These are phyloP conservation scores for Lottia scabra DNA, from an alignment of 2,888 invertebrate species.

Conservation along the genomic window DNA sequence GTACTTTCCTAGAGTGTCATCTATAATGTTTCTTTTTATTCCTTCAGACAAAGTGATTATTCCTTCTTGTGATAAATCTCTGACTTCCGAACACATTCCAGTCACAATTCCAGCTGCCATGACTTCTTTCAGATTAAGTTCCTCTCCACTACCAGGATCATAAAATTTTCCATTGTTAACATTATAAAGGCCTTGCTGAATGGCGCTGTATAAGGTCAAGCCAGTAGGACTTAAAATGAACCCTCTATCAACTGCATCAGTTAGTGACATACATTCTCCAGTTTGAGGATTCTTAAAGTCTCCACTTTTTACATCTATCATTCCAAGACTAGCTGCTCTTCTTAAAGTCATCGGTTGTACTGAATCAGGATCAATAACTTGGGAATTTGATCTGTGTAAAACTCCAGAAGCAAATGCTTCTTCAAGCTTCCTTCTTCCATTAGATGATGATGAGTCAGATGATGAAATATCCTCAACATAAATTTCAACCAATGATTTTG, in stretches of 20 bases:
- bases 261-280: slow-evolving; percentile 52
- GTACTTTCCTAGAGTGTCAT: slow-evolving; percentile 50
- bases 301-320: slow-evolving; percentile 59
- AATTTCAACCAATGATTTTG: slow-evolving; percentile 52
- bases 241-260: slow-evolving; percentile 56
- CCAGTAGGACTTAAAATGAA: slow-evolving; percentile 60
- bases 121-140: slow-evolving; percentile 66
- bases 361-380: slow-evolving; percentile 62
- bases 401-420: slow-evolving; percentile 59
- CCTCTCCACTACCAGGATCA: slow-evolving; percentile 48
- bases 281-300: slow-evolving; percentile 61
- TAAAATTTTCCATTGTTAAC: slow-evolving; percentile 66
- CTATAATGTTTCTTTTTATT: slow-evolving; percentile 69
- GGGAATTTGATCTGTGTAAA: slow-evolving; percentile 54
- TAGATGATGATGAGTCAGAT: slow-evolving; percentile 41
- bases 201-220: slow-evolving; percentile 56
- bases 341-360: slow-evolving; percentile 55
- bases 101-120: slow-evolving; percentile 62
- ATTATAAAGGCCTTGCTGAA: slow-evolving; percentile 69
- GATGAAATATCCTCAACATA: slow-evolving; percentile 56
- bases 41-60: slow-evolving; percentile 79
- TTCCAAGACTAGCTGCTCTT: slow-evolving; percentile 72
- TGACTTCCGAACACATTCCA: slow-evolving; percentile 46
- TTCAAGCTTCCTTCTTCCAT: slow-evolving; percentile 47
- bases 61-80: slow-evolving; percentile 51